Percentiles rank a stretch among this genome's conserved stretches.
phyloP scores from a whole-genome alignment of 2,113 vertebrate genomes.

The Bos indicus region DNA sequence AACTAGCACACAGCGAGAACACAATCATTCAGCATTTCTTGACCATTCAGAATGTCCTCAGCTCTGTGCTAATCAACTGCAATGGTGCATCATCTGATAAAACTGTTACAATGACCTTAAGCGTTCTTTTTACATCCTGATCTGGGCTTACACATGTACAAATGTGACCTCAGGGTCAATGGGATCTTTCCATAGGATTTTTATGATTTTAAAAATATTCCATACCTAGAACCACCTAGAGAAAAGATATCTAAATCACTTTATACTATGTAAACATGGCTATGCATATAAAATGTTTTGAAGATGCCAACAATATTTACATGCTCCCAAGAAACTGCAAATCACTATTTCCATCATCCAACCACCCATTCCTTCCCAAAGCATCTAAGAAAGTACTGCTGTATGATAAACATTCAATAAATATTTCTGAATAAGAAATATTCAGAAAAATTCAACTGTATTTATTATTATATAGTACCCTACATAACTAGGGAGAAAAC shows the following conservation, averaged over 20 bases:
- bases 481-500: neutral
- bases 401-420: neutral
- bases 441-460: neutral
- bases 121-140: neutral
- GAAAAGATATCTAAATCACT: neutral
- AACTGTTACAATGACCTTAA: neutral
- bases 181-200: neutral
- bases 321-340: neutral
- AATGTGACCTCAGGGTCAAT: neutral
- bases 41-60: neutral
- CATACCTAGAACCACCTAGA: neutral
- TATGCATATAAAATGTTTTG: neutral
- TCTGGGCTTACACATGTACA: neutral
- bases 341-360: neutral
- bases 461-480: neutral
- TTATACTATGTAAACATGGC: neutral
- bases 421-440: neutral
- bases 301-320: neutral
- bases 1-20: neutral
- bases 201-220: neutral
- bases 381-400: neutral
- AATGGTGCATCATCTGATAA: neutral
- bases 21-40: neutral
- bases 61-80: neutral
- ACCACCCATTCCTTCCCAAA: neutral